A percentile compares a stretch with the other conserved stretches of the same genome.
These are phyloP conservation scores for Hemiscyllium ocellatum DNA, from an alignment of 2,113 vertebrate genomes.

Conservation along the genomic window DNA sequence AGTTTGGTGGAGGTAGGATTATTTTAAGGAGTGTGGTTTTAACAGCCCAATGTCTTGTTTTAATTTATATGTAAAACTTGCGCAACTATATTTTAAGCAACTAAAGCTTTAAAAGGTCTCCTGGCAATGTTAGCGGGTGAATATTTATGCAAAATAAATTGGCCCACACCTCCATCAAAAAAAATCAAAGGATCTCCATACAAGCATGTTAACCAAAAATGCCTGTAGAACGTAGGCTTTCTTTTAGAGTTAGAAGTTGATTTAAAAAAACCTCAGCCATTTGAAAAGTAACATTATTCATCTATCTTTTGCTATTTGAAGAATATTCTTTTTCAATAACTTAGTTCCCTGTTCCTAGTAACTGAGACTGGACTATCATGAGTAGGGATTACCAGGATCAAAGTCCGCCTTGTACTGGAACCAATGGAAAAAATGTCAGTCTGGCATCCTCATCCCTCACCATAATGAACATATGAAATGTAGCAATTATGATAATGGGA, in stretches of 20 bases:
- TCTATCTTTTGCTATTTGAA: neutral
- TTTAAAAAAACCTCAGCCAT: neutral
- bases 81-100: neutral
- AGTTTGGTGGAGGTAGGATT: neutral
- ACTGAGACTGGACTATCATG: neutral
- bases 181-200: neutral
- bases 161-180: neutral
- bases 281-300: neutral
- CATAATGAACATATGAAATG: slow-evolving; percentile 34
- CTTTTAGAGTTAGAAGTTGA: neutral
- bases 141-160: neutral
- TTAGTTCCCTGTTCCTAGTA: neutral
- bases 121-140: neutral
- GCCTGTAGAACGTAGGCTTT: neutral
- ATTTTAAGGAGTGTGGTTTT: neutral
- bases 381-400: neutral
- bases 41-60: neutral
- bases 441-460: slow-evolving; percentile 18
- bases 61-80: neutral
- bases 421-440: slow-evolving; percentile 34
- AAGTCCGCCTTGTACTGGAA: neutral
- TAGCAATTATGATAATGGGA: slow-evolving; percentile 36
- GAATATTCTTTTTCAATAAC: neutral
- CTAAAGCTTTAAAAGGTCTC: neutral
- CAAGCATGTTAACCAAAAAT: neutral